These are phyloP conservation scores for Bombus waltoni DNA, from an alignment of 1,140 invertebrate species.

Conservation along the genomic window DNA sequence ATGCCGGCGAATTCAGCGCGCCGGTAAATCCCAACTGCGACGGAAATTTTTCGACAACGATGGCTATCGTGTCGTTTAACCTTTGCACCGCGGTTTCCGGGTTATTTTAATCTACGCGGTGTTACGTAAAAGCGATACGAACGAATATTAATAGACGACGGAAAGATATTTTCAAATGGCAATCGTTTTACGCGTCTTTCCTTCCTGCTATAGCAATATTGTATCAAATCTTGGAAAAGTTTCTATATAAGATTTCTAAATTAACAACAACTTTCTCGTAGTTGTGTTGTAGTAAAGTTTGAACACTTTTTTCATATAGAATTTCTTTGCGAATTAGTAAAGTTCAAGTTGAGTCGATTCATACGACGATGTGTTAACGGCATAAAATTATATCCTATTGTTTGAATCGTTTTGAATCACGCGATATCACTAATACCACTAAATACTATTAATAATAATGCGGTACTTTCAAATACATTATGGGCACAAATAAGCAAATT, in stretches of 20 bases:
- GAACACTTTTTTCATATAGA: no score
- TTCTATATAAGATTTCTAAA: no score
- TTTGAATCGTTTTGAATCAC: neutral
- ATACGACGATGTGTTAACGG: no score
- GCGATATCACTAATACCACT: neutral
- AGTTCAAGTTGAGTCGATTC: no score
- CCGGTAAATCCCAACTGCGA: neutral
- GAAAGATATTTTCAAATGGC: neutral
- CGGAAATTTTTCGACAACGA: neutral
- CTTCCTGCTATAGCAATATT: no score
- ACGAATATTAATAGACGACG: neutral
- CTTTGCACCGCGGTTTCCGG: neutral
- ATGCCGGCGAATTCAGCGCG: conserved; percentile 38
- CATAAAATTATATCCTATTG: no score
- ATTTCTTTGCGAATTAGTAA: no score
- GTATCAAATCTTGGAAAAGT: no score
- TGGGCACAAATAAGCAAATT: neutral
- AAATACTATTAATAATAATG: no score
- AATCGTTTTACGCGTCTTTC: no score
- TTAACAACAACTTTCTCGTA: no score
- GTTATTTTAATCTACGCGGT: neutral
- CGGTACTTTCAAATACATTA: neutral
- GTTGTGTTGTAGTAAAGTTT: no score
- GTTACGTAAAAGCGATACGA: neutral
- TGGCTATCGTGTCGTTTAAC: neutral